These are phyloP conservation scores for Paracanthobrama guichenoti DNA, from an alignment of 2,113 vertebrate species.

Conservation along the genomic window DNA sequence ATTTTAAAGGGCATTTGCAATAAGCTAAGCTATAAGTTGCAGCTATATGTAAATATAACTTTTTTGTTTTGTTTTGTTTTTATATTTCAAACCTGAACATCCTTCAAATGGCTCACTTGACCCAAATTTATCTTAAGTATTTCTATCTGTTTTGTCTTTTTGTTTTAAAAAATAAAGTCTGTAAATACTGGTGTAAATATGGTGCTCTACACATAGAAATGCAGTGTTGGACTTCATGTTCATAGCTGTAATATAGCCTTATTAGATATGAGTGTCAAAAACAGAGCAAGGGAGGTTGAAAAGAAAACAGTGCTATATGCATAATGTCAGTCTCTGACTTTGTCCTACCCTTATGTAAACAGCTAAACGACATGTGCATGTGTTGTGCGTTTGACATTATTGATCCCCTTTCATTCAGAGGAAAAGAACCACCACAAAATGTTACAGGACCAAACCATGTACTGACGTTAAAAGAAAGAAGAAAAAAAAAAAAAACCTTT, in stretches of 20 bases:
- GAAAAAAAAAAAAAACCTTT: slow-evolving; percentile 38
- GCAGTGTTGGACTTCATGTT: slow-evolving; percentile 85
- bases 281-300: slow-evolving; percentile 52
- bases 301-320: slow-evolving; percentile 60
- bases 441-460: slow-evolving; percentile 91
- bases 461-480: slow-evolving; percentile 59
- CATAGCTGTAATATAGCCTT: slow-evolving; percentile 92
- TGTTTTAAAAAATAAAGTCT: slow-evolving; percentile 68
- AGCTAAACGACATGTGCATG: slow-evolving; percentile 90
- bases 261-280: slow-evolving; percentile 79
- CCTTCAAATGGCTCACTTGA: slow-evolving; percentile 81
- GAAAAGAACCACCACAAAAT: slow-evolving; percentile 77
- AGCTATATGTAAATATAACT: slow-evolving; percentile 85
- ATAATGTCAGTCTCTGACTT: slow-evolving; percentile 76
- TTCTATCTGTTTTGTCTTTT: slow-evolving; percentile 64
- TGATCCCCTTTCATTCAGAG: slow-evolving; percentile 73
- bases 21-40: slow-evolving; percentile 96
- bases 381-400: slow-evolving; percentile 81
- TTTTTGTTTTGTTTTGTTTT: slow-evolving; percentile 65
- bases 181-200: slow-evolving; percentile 89
- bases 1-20: slow-evolving; percentile 94
- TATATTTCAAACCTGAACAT: slow-evolving; percentile 74
- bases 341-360: slow-evolving; percentile 78
- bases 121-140: slow-evolving; percentile 71
- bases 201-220: slow-evolving; percentile 87